phyloP scores from a whole-genome alignment of 2,113 vertebrate genomes.

The Macquaria australasica region DNA sequence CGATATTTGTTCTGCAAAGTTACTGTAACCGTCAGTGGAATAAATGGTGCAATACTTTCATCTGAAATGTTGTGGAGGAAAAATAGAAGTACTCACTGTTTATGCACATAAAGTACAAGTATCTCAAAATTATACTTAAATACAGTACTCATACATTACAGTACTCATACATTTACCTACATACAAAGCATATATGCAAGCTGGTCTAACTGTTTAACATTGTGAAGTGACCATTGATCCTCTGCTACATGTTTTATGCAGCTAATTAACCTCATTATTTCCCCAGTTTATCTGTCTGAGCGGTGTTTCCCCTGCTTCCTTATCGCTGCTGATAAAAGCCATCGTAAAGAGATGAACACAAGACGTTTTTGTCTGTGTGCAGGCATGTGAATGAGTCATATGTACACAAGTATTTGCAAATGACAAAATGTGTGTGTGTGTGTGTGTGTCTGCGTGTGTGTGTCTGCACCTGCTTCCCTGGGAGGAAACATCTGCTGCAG shows the following conservation, averaged over 20 bases:
- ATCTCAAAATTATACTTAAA: background rate
- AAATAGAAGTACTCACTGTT: no score
- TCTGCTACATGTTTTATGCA: background rate
- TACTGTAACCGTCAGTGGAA: background rate
- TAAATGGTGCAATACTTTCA: background rate
- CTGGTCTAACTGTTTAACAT: background rate
- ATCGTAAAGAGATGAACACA: constrained; percentile 52
- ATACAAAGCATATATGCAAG: background rate
- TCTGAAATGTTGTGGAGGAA: background rate
- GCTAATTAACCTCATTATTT: constrained; percentile 34
- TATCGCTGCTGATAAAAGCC: constrained; percentile 57
- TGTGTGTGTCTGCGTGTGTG: constrained; percentile 5
- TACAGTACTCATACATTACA: background rate
- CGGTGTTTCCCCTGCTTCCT: constrained; percentile 18
- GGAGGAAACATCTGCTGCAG: constrained; percentile 77
- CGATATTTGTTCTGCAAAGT: background rate
- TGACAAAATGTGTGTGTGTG: constrained; percentile 24
- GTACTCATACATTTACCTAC: background rate
- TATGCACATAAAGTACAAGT: background rate
- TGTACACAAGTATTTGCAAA: constrained; percentile 35
- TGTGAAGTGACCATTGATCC: background rate
- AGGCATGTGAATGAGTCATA: constrained; percentile 44
- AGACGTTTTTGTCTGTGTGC: constrained; percentile 29
- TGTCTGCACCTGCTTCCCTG: constrained; percentile 69
- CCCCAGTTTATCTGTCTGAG: constrained; percentile 14